These are phyloP conservation scores for Cynoglossus semilaevis DNA, from an alignment of 2,113 vertebrate species.

Conservation along the genomic window DNA sequence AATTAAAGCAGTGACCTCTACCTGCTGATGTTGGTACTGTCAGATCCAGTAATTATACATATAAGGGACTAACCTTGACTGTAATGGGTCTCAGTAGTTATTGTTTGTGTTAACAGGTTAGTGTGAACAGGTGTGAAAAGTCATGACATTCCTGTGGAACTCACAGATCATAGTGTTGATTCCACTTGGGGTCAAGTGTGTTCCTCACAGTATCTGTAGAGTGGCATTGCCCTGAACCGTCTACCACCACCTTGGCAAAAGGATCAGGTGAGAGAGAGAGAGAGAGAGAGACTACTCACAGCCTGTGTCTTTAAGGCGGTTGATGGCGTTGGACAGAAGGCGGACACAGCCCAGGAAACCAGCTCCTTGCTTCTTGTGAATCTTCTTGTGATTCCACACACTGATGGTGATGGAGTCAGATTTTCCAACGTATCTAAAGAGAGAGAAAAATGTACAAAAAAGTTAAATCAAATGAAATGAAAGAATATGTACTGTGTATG, in stretches of 20 bases:
- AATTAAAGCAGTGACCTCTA: too few species aligned
- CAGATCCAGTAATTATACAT: too few species aligned
- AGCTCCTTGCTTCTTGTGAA: conserved; percentile 99
- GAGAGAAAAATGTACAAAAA: not conserved
- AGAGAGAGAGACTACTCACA: conserved; percentile 79
- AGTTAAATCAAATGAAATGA: not conserved
- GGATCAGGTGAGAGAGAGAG: conserved; percentile 82
- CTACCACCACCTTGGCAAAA: conserved; percentile 98
- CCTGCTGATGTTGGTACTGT: too few species aligned
- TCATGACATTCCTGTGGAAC: conserved; percentile 41
- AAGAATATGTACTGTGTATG: not conserved
- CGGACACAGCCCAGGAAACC: conserved; percentile 98
- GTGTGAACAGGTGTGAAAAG: not conserved
- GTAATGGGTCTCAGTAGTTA: too few species aligned
- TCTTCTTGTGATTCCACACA: conserved; percentile 99
- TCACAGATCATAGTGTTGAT: conserved; percentile 99
- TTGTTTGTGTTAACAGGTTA: too few species aligned
- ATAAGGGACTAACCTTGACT: too few species aligned
- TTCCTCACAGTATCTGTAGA: conserved; percentile 99
- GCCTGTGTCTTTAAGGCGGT: conserved; percentile 98
- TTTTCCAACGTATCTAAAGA: conserved; percentile 91
- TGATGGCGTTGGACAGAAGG: conserved; percentile 96
- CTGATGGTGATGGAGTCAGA: conserved; percentile 98
- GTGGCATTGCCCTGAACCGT: conserved; percentile 98
- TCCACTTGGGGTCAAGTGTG: conserved; percentile 99